Evolutionary conservation across 2,797 vertebrate species (phyloP).

Genomic region (Myotis vivesi): DNA sequence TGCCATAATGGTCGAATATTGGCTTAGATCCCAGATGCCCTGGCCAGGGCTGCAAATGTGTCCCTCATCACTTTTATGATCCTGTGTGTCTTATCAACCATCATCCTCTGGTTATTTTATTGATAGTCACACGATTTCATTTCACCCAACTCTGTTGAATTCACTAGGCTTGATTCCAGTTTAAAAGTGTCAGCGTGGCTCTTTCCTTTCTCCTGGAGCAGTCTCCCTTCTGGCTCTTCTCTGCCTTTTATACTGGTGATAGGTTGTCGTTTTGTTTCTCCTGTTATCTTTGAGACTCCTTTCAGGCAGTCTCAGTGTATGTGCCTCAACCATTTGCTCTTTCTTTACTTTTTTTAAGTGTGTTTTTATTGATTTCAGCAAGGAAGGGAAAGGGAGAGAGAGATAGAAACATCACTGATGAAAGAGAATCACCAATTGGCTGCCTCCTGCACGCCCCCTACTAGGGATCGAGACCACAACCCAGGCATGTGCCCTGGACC

Average conservation of each 20-base stretch:
- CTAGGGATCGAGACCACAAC: too few relatives aligned
- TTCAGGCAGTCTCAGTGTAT: not conserved
- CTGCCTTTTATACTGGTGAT: not conserved
- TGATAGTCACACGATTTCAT: constrained; percentile 21
- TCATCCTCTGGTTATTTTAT: not conserved
- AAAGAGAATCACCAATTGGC: too few relatives aligned
- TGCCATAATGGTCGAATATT: not conserved
- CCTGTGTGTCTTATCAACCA: not conserved
- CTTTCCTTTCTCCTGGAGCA: not conserved
- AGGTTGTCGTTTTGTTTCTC: not conserved
- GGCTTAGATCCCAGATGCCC: not conserved
- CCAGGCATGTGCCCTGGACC: too few relatives aligned
- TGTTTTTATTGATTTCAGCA: too few relatives aligned
- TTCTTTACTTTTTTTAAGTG: too few relatives aligned
- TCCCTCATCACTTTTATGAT: not conserved
- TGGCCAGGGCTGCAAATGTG: not conserved
- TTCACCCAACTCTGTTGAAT: not conserved
- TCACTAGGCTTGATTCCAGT: not conserved
- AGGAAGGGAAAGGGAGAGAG: too few relatives aligned
- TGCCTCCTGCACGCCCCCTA: too few relatives aligned
- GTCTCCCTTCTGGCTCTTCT: not conserved
- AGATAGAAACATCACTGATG: too few relatives aligned
- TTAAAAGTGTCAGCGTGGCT: not conserved
- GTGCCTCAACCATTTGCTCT: not conserved
- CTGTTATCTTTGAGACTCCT: not conserved